phyloP scores from a whole-genome alignment of 2,797 vertebrate species.

The Margarornis squamiger region DNA sequence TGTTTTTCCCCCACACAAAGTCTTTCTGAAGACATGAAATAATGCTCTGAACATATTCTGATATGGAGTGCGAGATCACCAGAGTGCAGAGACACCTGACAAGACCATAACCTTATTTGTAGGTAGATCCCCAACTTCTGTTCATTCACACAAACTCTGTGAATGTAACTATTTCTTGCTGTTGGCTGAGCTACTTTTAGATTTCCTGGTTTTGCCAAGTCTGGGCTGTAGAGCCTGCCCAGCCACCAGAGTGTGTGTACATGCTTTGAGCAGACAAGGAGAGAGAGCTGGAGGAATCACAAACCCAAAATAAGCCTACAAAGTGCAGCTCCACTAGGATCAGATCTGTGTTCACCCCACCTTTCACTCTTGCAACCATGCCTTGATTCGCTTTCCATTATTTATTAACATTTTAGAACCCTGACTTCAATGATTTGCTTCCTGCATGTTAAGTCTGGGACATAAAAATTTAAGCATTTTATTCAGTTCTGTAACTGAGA shows the following conservation, averaged over 20 bases:
- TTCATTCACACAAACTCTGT: neutral
- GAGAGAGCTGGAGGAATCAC: neutral
- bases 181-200: neutral
- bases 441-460: neutral
- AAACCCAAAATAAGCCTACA: neutral
- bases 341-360: neutral
- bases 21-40: neutral
- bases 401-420: neutral
- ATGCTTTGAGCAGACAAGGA: neutral
- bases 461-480: neutral
- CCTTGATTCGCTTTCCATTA: neutral
- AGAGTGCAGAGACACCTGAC: neutral
- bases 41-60: neutral
- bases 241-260: neutral
- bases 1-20: fast-evolving
- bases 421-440: neutral
- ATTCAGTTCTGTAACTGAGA: neutral
- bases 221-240: neutral
- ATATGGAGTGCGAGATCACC: neutral
- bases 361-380: neutral
- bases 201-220: neutral
- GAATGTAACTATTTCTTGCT: neutral
- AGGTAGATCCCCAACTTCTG: neutral
- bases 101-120: neutral
- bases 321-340: neutral